Conservation (phyloP, 2,113 vertebrate genomes). For the Chrysochloris asiatica region DNA sequence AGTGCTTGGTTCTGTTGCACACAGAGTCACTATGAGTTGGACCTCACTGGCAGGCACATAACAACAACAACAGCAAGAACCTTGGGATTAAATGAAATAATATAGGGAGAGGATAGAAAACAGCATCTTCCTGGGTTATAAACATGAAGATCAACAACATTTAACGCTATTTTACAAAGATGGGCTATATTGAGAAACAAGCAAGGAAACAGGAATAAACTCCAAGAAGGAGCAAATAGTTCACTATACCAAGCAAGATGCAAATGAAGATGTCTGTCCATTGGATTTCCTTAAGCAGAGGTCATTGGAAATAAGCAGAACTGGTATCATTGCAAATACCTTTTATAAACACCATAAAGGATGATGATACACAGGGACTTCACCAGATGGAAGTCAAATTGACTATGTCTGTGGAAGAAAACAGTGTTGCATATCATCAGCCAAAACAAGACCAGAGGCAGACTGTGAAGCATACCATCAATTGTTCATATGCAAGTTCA, state of each 20-base stretch:
- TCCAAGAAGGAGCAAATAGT: constrained; percentile 14
- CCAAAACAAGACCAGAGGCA: no score
- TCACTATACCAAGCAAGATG: neutral
- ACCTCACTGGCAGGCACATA: no score
- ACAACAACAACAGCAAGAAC: neutral
- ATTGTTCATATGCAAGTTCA: no score
- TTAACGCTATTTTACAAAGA: neutral
- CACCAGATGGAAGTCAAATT: no score
- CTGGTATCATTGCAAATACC: no score
- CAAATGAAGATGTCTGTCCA: neutral
- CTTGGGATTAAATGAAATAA: constrained; percentile 15
- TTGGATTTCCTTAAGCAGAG: neutral
- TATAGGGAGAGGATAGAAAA: neutral
- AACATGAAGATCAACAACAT: neutral
- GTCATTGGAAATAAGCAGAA: neutral
- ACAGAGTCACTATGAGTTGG: no score
- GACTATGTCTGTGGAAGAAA: no score
- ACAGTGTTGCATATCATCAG: no score
- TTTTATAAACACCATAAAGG: no score
- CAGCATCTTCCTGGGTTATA: neutral
- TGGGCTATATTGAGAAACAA: neutral
- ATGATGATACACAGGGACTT: no score
- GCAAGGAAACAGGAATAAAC: neutral
- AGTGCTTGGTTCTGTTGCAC: no score
- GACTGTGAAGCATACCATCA: no score